A percentile compares a stretch with the other conserved stretches of the same genome.
Conservation (phyloP, 92 coral and sea anemone species). For the Muricea muricata region DNA sequence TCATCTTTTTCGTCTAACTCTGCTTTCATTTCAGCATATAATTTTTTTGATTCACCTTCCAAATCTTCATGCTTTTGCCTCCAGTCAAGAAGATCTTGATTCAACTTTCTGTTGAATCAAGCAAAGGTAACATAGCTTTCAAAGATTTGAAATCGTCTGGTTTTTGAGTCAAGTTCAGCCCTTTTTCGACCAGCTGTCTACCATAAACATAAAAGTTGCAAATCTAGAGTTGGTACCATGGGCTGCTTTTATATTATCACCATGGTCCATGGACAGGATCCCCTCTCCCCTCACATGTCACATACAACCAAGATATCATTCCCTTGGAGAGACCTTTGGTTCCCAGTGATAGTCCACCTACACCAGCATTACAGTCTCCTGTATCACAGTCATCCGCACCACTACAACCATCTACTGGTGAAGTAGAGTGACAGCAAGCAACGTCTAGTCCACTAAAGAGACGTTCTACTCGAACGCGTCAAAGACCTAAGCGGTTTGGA, state of each 20-base stretch:
- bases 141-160: slow-evolving; percentile 66
- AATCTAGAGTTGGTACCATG: no score
- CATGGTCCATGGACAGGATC: no score
- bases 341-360: not conserved
- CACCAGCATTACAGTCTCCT: not conserved
- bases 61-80: slow-evolving; percentile 53
- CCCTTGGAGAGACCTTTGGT: not conserved
- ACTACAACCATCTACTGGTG: not conserved
- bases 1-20: not conserved
- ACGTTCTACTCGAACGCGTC: slow-evolving; percentile 1
- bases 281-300: no score
- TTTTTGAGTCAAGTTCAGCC: slow-evolving; percentile 55
- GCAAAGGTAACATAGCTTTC: slow-evolving; percentile 61
- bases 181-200: slow-evolving; percentile 43
- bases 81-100: slow-evolving; percentile 53
- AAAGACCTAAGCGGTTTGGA: no score
- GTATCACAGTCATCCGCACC: slow-evolving; percentile 1
- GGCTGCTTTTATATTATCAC: no score
- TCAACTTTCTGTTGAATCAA: slow-evolving; percentile 60
- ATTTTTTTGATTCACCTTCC: slow-evolving; percentile 59
- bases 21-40: slow-evolving; percentile 24
- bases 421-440: not conserved
- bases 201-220: no score
- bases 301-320: not conserved
- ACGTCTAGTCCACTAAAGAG: not conserved